phyloP scores from a whole-genome alignment of 2,113 vertebrate species.

The Muntiacus muntjak region DNA sequence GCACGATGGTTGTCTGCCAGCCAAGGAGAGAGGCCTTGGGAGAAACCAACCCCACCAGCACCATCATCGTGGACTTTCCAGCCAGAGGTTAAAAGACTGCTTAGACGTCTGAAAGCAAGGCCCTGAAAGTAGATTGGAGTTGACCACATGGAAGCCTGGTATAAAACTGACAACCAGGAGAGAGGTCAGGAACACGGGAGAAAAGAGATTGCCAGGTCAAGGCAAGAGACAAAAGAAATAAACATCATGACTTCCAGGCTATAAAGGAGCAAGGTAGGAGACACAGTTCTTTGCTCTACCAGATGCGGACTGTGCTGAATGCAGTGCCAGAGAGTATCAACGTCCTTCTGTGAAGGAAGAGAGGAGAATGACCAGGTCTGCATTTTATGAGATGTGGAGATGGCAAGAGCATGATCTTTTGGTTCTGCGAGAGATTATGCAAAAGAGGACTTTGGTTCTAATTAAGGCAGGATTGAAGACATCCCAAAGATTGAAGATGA shows the following conservation, averaged over 20 bases:
- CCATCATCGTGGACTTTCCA: not conserved
- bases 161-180: not conserved
- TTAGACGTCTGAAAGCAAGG: not conserved
- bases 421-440: not conserved
- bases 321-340: not conserved
- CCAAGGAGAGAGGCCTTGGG: not conserved
- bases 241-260: not conserved
- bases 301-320: not conserved
- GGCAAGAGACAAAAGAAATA: not conserved
- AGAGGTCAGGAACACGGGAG: not conserved
- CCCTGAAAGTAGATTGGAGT: not conserved
- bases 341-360: not conserved
- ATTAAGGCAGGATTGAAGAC: not conserved
- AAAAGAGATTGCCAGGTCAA: not conserved
- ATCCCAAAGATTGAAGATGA: not conserved
- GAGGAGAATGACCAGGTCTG: not conserved
- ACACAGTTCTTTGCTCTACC: not conserved
- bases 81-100: not conserved
- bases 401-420: not conserved
- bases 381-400: not conserved
- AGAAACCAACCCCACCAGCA: not conserved
- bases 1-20: not conserved
- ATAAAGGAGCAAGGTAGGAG: not conserved
- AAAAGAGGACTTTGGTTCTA: not conserved
- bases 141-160: not conserved